Evolutionary conservation across 2,113 vertebrate genomes (phyloP).

Genomic region (Pholis gunnellus): DNA sequence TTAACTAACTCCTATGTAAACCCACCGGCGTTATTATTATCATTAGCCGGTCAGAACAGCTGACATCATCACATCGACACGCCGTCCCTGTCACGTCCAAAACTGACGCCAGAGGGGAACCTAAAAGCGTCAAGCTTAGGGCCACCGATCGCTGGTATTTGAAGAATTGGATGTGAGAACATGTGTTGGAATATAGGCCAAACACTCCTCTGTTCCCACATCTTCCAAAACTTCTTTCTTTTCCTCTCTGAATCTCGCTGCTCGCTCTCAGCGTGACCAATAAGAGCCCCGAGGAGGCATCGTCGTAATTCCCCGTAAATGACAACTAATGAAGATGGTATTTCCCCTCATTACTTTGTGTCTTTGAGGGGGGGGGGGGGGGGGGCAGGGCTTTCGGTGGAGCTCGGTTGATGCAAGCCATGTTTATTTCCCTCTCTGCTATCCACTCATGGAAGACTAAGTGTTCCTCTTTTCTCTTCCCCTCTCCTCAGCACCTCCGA

Average conservation of each 20-base stretch:
- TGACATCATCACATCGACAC: too few species aligned
- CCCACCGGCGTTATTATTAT: too few species aligned
- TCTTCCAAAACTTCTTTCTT: conserved; percentile 28
- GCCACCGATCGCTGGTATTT: not conserved
- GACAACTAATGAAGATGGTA: conserved; percentile 75
- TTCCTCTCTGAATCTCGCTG: conserved; percentile 24
- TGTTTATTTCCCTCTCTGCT: conserved; percentile 19
- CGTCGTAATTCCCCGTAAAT: conserved; percentile 74
- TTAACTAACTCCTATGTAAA: too few species aligned
- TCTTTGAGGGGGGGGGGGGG: conserved; percentile 35
- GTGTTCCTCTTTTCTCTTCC: not conserved
- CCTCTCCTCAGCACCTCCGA: conserved; percentile 22
- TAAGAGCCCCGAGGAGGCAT: conserved; percentile 61
- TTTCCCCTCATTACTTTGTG: conserved; percentile 56
- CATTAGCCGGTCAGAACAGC: too few species aligned
- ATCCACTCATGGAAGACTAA: not conserved
- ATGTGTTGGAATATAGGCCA: conserved; percentile 43
- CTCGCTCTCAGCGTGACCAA: conserved; percentile 69
- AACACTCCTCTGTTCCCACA: conserved; percentile 33
- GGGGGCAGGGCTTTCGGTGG: conserved; percentile 22
- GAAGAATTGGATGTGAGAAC: too few species aligned
- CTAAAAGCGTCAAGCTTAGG: not conserved
- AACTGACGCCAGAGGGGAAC: not conserved
- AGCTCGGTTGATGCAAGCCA: conserved; percentile 29
- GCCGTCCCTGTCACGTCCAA: too few species aligned